Percentiles rank a stretch among this genome's conserved stretches.
Evolutionary conservation across 2,113 vertebrate genomes (phyloP).

Genomic region (Callaeas wilsoni): DNA sequence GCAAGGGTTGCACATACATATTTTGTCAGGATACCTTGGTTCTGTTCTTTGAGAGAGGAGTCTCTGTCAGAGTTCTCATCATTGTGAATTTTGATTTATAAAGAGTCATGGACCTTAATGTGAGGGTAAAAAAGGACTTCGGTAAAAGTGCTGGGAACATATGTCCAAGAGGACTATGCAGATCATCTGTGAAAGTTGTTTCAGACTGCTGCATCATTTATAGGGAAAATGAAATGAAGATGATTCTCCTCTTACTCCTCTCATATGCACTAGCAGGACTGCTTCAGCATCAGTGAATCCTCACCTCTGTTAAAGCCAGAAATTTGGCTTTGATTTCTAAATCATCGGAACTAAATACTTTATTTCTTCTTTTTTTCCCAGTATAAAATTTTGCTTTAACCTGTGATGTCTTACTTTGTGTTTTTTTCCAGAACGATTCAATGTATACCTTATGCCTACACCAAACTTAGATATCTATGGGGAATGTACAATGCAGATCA

Average conservation of each 20-base stretch:
- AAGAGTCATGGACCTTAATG: background rate
- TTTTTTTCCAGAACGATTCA: conserved; percentile 87
- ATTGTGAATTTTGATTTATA: background rate
- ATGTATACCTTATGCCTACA: conserved; percentile 97
- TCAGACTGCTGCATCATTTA: background rate
- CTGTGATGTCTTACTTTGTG: background rate
- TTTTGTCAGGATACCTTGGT: background rate
- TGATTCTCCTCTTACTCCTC: background rate
- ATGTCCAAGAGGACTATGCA: background rate
- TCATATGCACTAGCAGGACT: background rate
- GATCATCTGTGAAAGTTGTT: background rate
- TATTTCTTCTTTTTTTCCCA: background rate
- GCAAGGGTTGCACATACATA: background rate
- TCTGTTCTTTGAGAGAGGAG: background rate
- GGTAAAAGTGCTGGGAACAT: background rate
- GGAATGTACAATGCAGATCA: conserved; percentile 99
- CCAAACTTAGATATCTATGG: conserved; percentile 99
- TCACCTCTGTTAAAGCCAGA: background rate
- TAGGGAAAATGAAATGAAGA: background rate
- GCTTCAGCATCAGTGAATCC: background rate
- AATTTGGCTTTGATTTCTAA: background rate
- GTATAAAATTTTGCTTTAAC: background rate
- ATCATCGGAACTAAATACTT: background rate
- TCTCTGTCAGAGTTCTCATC: background rate
- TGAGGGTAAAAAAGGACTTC: background rate